phyloP scores from a whole-genome alignment of 2,113 vertebrate species.

The Brachionichthys hirsutus region DNA sequence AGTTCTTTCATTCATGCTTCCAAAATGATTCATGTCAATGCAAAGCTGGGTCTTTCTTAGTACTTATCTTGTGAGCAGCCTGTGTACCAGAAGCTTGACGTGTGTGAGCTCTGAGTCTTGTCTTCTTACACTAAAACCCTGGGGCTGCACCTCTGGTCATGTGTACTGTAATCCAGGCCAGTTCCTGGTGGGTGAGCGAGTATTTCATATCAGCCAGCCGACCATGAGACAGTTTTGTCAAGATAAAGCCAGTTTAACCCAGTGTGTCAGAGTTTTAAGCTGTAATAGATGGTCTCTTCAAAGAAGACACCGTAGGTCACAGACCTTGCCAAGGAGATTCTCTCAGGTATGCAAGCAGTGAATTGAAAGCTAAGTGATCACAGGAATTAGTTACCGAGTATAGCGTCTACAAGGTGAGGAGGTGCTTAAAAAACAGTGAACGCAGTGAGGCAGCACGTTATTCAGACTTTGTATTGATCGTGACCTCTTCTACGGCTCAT shows the following conservation, averaged over 20 bases:
- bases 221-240: conserved; percentile 48
- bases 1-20: too few species aligned
- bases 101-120: conserved; percentile 6
- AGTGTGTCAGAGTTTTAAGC: conserved; percentile 40
- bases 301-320: conserved; percentile 44
- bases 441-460: conserved; percentile 68
- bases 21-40: too few species aligned
- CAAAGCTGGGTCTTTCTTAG: too few species aligned
- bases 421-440: conserved; percentile 65
- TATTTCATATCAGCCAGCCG: conserved; percentile 52
- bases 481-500: conserved; percentile 73
- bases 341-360: conserved; percentile 57
- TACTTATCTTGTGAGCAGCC: background rate
- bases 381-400: conserved; percentile 53
- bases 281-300: conserved; percentile 58
- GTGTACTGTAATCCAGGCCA: conserved; percentile 27
- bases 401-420: conserved; percentile 58
- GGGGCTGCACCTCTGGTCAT: conserved; percentile 6
- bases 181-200: conserved; percentile 31
- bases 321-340: conserved; percentile 52
- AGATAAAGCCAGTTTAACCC: conserved; percentile 50
- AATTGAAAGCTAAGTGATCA: conserved; percentile 61
- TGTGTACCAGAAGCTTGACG: conserved; percentile 12
- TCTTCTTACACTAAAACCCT: conserved; percentile 14
- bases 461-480: conserved; percentile 77